Base-by-base conservation (phyloP, 1,140 invertebrate genomes). In the Dendroctonus ponderosae region DNA sequence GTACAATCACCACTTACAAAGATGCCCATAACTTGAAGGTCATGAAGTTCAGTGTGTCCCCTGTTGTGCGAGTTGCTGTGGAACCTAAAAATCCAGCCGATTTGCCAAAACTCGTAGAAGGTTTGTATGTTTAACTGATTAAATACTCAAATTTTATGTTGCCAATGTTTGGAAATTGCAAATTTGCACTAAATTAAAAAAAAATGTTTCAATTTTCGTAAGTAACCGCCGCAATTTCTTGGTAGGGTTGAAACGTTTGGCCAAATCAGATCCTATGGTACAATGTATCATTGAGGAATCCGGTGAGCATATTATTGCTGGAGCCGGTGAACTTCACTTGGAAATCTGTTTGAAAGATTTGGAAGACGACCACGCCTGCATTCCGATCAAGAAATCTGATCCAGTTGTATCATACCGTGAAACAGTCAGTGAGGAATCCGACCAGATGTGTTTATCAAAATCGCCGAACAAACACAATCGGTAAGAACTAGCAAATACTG, bases 201-300 rank as follows among this genome's bases (percentile, higher is more conserved):
- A 26, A 26, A 26, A 26, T 26, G 26, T 26, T 26, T 26, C 3
- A 3, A 26, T 26, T 26, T 26, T 26, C 26, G 1, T 26, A 26
- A 26, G 3, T 26, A 26, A 26, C 26, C 26, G 3, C 3, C 3
- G 3, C 26, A 26, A 26, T 26, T 26, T 26, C 1, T 26, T 26
- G 26, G 26, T 38, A 84, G 80, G 96, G 80, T 85, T 98, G 53
- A 98, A 99, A 82, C 94, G 96, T 86, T 83, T 99, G 76, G 95
- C 97, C 74, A 99, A 99, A 81, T 99, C 97, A 51, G 98, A 99
- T 88, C 98, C 98, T 89, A 99, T 99, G 97, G 98, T 99, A 53
- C 90, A 99, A 85, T 98, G 95, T 86, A 95, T 97, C 81, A 98
- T 96, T 83, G 98, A 99, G 85, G 98, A 99, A 82, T 99, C 97